Conservation (phyloP, 2,888 invertebrate species). For the Chromoteleia sp. region DNA sequence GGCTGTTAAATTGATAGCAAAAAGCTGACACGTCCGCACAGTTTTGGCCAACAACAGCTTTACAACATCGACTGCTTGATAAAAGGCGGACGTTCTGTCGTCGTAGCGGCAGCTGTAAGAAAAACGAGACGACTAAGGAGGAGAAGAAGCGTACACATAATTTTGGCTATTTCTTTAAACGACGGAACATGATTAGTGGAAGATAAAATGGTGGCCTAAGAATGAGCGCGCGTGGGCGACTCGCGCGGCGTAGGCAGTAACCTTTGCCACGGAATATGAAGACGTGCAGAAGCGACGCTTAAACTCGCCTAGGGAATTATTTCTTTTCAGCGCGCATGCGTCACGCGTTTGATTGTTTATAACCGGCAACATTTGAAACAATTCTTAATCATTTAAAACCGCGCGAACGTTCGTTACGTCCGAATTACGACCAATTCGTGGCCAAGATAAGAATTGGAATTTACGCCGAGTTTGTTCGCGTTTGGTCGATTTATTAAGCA, state of each 20-base stretch:
- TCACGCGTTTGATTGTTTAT: conserved; percentile 35
- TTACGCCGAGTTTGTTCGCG: not conserved
- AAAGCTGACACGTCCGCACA: conserved; percentile 9
- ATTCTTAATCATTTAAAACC: too few species aligned
- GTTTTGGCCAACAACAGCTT: conserved; percentile 13
- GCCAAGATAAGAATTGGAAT: conserved; percentile 6
- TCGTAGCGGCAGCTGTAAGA: conserved; percentile 32
- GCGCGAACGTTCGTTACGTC: too few species aligned
- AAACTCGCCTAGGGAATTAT: conserved; percentile 32
- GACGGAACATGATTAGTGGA: conserved; percentile 54
- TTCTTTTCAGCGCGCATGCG: conserved; percentile 33
- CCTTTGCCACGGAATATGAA: conserved; percentile 62
- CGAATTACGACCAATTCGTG: not conserved
- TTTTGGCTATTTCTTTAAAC: conserved; percentile 63
- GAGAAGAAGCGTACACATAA: conserved; percentile 36
- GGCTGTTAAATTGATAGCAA: not conserved
- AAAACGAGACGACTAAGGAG: conserved; percentile 37
- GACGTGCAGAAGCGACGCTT: conserved; percentile 52
- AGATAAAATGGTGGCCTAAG: conserved; percentile 60
- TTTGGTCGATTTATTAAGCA: conserved; percentile 29
- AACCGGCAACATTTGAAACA: not conserved
- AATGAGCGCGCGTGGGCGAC: conserved; percentile 60
- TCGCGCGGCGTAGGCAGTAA: conserved; percentile 52
- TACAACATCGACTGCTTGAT: not conserved
- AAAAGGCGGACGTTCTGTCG: conserved; percentile 16